Base-by-base conservation (phyloP, 1,140 invertebrate genomes). In the Colletes gigas region DNA sequence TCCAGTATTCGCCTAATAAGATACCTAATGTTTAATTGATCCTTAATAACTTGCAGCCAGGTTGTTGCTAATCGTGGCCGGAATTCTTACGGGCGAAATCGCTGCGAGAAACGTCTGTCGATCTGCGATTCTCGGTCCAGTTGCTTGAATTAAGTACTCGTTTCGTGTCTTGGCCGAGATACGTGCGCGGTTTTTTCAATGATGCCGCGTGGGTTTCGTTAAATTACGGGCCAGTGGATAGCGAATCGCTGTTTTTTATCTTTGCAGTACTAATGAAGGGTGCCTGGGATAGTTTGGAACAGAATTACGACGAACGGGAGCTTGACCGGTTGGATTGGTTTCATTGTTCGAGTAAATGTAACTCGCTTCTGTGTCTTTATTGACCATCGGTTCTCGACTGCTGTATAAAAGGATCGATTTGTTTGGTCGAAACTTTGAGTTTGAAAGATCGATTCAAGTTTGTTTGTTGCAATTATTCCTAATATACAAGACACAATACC, bases 141-240 rank as follows among this genome's bases (percentile, higher is more conserved):
- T 50, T 14, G 15, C 30, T 54, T 4, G 14, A 17, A 21, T 69
- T 14, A 15, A 39, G 12, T 54, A 12, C 12, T 54, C 21, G 47
- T 54, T 5, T 12, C 63, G 63, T 12, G n/a, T 50, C 15, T 14
- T 14, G 9, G 41, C 8, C 1, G 39, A n/a, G 30, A 44, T 44
- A 65, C 60, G 30, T 55, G 5, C 44, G 6, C 9, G 8, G 19
- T 21, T 15, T 9, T 17, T 14, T 12, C 39, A 9, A 41, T 17
- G 10, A 3, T 50, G 4, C 19, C 2, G 9, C 19, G 55, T 55
- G 59, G 39, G 14, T 72, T 65, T 55, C 70, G 65, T 73, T 65
- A 79, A 79, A 79, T 79, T 79, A 79, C 47, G 8, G 76, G 39
- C 0, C 44, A 67, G 19, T 21, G 57, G 44, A 52, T 17, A n/a